Evolutionary conservation across 2,797 vertebrate genomes (phyloP), one percentile per base, ranked within the genome.

Genomic region (Poecilia gillii): DNA sequence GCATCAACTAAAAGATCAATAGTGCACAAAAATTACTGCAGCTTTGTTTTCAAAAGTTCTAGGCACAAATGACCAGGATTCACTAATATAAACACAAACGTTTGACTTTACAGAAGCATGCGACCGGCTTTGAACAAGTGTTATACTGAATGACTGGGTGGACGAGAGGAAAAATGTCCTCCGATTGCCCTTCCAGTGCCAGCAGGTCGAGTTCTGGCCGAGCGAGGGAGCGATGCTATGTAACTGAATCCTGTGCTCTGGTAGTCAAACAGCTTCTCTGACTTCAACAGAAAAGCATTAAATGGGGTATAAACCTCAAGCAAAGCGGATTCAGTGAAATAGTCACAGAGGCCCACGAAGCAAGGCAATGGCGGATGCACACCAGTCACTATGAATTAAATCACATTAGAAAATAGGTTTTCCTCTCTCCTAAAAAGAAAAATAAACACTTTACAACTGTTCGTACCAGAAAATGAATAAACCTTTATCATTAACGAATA

Each of bases 351-450:
- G 71, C 73, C 82, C 73, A 23, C 13, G 47, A 28, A 85, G 73
- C 81, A 31, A 72, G 71, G 79, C 71, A 81, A 77, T 33, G 39
- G 23, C 2, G 62, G 80, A 77, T 25, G 82, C 82, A 59, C 75
- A 57, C 72, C n/a, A 81, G 79, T 87, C 72, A 74, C 39, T 79
- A 7, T 59, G 73, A 79, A 75, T 89, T 33, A 84, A 79, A 83
- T 88, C 88, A 73, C 49, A 3, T 14, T 23, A 18, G 55, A 62
- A 79, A 78, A 53, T 9, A 7, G 23, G 53, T 71, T 74, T 81
- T 74, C n/a, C 43, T 47, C 45, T 47, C 3, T 55, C 13, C 20
- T 25, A 0, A 53, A 16, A 73, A 46, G 14, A 64, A 49, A 46
- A 25, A 7, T 51, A 62, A 57, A 9, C 4, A 64, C 55, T 47